A percentile compares a stretch with the other conserved stretches of the same genome.
Evolutionary conservation across 92 coral and sea anemone genomes (phyloP).

Genomic region (Scolanthus callimorphus): DNA sequence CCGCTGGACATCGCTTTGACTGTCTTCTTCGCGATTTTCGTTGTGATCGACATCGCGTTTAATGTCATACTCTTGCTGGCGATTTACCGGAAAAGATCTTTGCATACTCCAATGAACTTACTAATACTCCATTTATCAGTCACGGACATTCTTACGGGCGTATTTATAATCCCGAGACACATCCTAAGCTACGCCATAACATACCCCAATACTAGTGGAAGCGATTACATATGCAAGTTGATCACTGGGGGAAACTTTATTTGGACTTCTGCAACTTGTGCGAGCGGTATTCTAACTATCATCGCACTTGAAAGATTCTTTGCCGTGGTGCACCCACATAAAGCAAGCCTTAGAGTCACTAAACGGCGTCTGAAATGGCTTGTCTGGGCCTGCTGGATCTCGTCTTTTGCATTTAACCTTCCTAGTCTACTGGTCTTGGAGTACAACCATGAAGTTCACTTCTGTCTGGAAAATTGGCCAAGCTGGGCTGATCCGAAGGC

Average conservation of each 20-base stretch:
- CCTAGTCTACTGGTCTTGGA: slow-evolving; percentile 58
- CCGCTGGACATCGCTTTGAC: slow-evolving; percentile 24
- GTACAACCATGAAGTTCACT: slow-evolving; percentile 30
- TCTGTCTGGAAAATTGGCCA: slow-evolving; percentile 66
- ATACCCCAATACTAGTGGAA: slow-evolving; percentile 16
- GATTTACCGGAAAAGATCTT: slow-evolving; percentile 24
- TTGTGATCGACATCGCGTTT: slow-evolving; percentile 13
- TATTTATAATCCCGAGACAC: slow-evolving; percentile 47
- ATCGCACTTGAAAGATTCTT: slow-evolving; percentile 63
- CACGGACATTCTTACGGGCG: slow-evolving; percentile 24
- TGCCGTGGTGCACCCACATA: slow-evolving; percentile 64
- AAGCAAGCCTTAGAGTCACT: slow-evolving; percentile 40
- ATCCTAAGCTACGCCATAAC: slow-evolving; percentile 26
- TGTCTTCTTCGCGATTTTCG: slow-evolving; percentile 33
- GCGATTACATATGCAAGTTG: slow-evolving; percentile 53
- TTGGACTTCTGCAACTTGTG: slow-evolving; percentile 64
- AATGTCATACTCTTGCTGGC: slow-evolving; percentile 27
- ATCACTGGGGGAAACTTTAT: slow-evolving; percentile 67
- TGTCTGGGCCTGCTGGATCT: slow-evolving; percentile 52
- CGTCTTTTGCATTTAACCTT: slow-evolving; percentile 39
- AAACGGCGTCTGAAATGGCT: slow-evolving; percentile 33
- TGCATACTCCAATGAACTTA: slow-evolving; percentile 52
- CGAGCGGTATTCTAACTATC: slow-evolving; percentile 62
- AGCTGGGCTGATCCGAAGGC: slow-evolving; percentile 33
- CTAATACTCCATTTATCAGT: slow-evolving; percentile 32